These are phyloP conservation scores for Diglossa cyanea DNA, from an alignment of 2,797 vertebrate genomes.

Conservation along the genomic window DNA sequence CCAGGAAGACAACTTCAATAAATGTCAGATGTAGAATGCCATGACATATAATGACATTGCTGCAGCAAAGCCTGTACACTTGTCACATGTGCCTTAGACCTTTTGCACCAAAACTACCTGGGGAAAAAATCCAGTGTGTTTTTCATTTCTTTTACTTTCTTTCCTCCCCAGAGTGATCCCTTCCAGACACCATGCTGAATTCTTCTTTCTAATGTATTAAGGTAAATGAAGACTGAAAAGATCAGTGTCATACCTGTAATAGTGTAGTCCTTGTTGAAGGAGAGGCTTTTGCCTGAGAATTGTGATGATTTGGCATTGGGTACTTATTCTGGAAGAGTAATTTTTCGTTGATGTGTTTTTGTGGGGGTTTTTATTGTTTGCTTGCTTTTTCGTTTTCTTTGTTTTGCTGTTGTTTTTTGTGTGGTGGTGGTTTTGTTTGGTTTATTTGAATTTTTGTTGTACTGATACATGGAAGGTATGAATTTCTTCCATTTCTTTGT, in stretches of 20 bases:
- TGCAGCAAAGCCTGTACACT: not conserved
- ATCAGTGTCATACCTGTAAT: not conserved
- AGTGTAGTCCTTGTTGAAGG: not conserved
- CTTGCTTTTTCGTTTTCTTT: not conserved
- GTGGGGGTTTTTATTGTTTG: accelerated
- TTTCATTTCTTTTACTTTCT: not conserved
- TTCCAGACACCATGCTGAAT: not conserved
- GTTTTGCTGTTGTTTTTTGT: not conserved
- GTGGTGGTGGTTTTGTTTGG: not conserved
- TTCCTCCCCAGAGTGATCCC: not conserved
- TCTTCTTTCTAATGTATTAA: not conserved
- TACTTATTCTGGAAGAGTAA: not conserved
- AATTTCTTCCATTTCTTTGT: not conserved
- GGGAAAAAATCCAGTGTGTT: not conserved
- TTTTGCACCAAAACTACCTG: not conserved
- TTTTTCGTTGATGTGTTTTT: not conserved
- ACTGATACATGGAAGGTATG: not conserved
- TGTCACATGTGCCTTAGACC: not conserved
- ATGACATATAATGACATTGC: not conserved
- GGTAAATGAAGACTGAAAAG: not conserved
- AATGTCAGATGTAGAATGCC: not conserved
- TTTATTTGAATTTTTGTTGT: not conserved
- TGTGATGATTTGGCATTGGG: not conserved
- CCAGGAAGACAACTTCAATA: not conserved
- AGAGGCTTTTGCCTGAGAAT: not conserved